Conservation (phyloP, 92 coral and sea anemone species). For the Palythoa grandis region DNA sequence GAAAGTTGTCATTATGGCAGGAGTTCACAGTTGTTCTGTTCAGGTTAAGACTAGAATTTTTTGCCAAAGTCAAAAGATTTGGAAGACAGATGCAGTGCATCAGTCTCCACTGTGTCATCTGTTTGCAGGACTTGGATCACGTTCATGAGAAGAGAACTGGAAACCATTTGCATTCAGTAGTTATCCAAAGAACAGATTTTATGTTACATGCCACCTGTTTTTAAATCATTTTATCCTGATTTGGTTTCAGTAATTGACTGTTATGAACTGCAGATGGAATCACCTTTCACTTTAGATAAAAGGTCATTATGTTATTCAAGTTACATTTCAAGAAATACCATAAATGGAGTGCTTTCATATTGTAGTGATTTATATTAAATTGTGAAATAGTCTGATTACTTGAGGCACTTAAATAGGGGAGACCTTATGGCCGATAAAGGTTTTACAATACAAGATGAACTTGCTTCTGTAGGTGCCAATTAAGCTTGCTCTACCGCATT, state of each 20-base stretch:
- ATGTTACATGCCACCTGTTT: neutral
- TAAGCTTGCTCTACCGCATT: conserved; percentile 41
- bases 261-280: conserved; percentile 49
- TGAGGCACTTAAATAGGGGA: conserved; percentile 31
- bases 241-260: conserved; percentile 48
- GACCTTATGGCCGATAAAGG: conserved; percentile 53
- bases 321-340: conserved; percentile 44
- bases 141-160: too few relatives aligned
- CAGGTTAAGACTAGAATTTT: too few relatives aligned
- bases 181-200: neutral
- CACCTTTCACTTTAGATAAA: conserved; percentile 38
- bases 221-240: conserved; percentile 37
- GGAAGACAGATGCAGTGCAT: too few relatives aligned
- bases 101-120: too few relatives aligned
- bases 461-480: conserved; percentile 52
- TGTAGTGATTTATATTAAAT: conserved; percentile 39
- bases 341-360: conserved; percentile 53
- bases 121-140: too few relatives aligned
- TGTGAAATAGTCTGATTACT: conserved; percentile 50
- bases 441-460: conserved; percentile 38
- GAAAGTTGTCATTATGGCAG: too few relatives aligned
- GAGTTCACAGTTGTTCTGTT: too few relatives aligned
- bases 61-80: too few relatives aligned
- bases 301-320: conserved; percentile 46
- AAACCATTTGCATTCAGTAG: neutral